Evolutionary conservation across 2,797 vertebrate genomes (phyloP), one percentile per base, ranked within the genome.

Genomic region (Adrianichthys oophorus): DNA sequence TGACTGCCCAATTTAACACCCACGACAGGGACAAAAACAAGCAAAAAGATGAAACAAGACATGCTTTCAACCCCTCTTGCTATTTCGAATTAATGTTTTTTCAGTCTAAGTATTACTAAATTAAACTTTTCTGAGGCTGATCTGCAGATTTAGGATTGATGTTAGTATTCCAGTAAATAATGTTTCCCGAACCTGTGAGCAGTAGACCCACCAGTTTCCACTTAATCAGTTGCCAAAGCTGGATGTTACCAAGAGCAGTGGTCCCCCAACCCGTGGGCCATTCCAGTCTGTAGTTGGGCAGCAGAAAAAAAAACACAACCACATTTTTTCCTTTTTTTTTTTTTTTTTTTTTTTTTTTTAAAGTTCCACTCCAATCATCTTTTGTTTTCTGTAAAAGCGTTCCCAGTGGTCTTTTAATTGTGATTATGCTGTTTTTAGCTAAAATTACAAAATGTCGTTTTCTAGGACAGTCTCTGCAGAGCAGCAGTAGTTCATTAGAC

Each of bases 1-100:
- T 84, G 90, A 88, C 86, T 78, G 83, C 79, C 58, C 87, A 87
- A 85, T 90, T 90, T 89, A 73, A 87, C 84, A 85, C 74, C 70
- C n/a, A n/a, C 77, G 85, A 86, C 87, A 84, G 71, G 85, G 82
- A 87, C 78, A 85, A 83, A 87, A 76, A 74, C 68, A 52, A 4
- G 56, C 7, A 10, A 18, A 68, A 58, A 44, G 41, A 65, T 59
- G 62, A 69, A 21, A 56, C 56, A 61, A 37, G 45, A 52, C 21
- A 65, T 6, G 47, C 61, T 62, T 68, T 40, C 37, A 26, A 42
- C 19, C 5, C 1, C 13, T 48, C 41, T 56, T 48, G 50, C 15
- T 4, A 1, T 37, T 10, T 54, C 41, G 4, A 50, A 24, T 13
- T 15, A 4, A 15, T 66, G 16, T 5, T 52, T 58, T 51, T 4